Base-by-base conservation (phyloP, 2,113 vertebrate species). In the Mohoua ochrocephala region DNA sequence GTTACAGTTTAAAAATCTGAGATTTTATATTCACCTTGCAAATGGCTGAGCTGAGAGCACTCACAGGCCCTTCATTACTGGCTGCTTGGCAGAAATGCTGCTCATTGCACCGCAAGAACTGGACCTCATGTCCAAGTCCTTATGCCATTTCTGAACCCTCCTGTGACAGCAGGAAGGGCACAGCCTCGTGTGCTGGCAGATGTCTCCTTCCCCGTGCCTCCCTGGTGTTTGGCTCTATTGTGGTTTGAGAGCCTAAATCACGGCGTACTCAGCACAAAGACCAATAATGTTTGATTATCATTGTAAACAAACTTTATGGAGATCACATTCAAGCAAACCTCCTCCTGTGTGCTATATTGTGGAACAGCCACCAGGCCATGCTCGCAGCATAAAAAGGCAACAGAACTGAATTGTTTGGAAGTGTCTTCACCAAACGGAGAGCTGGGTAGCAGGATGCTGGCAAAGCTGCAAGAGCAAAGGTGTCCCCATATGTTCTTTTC, bases 221-320 rank as follows among this genome's bases (percentile, higher is more conserved):
- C 11, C 76, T 3, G 1, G 13, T 39, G 56, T n/a, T 89, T 69
- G 49, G 16, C 54, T 94, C 20, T 35, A 2, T 37, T 42, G 35
- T 7, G 3, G 23, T 77, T 85, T 41, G 21, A 2, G 3, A 89
- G 19, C n/a, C 49, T 89, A 71, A 87, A 92, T 78, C 11, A 21
- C 60, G 59, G 39, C 77, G n/a, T 68, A 17, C 28, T 86, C 79
- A 49, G 57, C 42, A 73, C 71, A 84, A 93, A 84, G 82, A 76
- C 82, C 68, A 80, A 52, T 94, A 91, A 90, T 6, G 1, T 95
- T 94, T 91, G 63, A 93, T 93, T 89, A 81, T n/a, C 28, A 52
- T 52, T 93, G 68, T 96, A 95, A 97, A 92, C 54, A 84, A 94
- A 67, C 39, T 89, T 95, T 90, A 93, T 73, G 56, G 90, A 49